Conservation (phyloP, 2,888 invertebrate species). For the Alsophila aescularia region DNA sequence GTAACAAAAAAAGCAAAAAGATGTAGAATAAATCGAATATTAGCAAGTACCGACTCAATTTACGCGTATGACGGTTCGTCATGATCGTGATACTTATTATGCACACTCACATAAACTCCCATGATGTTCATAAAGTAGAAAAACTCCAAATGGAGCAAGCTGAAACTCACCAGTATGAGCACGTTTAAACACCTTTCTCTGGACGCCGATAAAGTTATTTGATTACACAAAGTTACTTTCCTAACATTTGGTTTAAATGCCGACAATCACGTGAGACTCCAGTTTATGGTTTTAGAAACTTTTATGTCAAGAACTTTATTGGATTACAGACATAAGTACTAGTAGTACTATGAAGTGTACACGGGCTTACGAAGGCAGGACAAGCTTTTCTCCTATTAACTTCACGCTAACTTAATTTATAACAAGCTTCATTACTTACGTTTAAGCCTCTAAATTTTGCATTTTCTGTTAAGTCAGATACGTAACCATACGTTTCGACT, state of each 20-base stretch:
- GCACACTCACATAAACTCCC: neutral
- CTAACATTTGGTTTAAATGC: slow-evolving; percentile 24
- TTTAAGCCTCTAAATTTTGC: neutral
- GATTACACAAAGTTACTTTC: slow-evolving; percentile 26
- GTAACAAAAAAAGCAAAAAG: too few relatives aligned
- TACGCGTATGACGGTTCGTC: too few relatives aligned
- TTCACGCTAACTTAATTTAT: slow-evolving; percentile 1
- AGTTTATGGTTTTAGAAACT: slow-evolving; percentile 20
- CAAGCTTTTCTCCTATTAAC: slow-evolving; percentile 7
- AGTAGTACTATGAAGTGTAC: neutral
- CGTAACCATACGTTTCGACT: too few relatives aligned
- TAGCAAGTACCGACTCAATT: too few relatives aligned
- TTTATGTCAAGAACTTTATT: slow-evolving; percentile 15
- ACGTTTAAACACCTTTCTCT: slow-evolving; percentile 4
- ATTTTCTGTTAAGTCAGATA: too few relatives aligned
- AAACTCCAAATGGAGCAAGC: neutral
- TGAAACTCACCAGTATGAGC: slow-evolving; percentile 11
- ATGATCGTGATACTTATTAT: too few relatives aligned
- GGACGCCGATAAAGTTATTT: slow-evolving; percentile 20
- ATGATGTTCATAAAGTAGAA: neutral
- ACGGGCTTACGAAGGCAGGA: neutral
- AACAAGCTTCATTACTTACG: neutral
- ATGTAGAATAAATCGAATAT: too few relatives aligned
- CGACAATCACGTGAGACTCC: slow-evolving; percentile 24
- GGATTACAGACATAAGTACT: slow-evolving; percentile 10